A percentile compares a stretch with the other conserved stretches of the same genome.
These are phyloP conservation scores for Porphyrio hochstetteri DNA, from an alignment of 2,113 vertebrate species.

Conservation along the genomic window DNA sequence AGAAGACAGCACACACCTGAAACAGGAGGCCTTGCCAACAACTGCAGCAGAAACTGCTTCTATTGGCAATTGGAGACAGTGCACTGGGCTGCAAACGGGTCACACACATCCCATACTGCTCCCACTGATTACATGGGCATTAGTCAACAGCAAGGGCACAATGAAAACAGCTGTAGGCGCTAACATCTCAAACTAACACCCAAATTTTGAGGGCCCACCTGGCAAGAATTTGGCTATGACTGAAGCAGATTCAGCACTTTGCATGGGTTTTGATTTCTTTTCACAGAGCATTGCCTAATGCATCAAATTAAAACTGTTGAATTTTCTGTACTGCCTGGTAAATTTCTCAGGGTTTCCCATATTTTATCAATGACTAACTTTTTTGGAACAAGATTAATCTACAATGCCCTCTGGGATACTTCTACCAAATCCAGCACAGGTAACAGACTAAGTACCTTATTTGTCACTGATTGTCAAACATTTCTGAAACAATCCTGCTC, in stretches of 20 bases:
- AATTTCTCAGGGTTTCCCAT: not conserved
- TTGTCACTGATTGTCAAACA: not conserved
- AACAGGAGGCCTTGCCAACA: not conserved
- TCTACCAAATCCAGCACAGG: not conserved
- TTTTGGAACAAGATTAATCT: not conserved
- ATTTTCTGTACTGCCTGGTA: not conserved
- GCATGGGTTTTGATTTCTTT: not conserved
- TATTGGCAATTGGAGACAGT: not conserved
- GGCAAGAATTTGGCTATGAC: not conserved
- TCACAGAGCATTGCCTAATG: not conserved
- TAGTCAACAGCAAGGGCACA: not conserved
- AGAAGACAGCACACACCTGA: not conserved
- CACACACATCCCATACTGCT: not conserved
- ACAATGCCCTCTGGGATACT: not conserved
- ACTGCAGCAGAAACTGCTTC: not conserved
- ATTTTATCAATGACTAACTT: not conserved
- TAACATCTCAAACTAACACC: not conserved
- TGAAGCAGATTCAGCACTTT: not conserved
- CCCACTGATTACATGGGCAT: not conserved
- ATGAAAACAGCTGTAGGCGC: not conserved
- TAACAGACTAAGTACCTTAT: not conserved
- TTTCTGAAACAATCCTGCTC: not conserved
- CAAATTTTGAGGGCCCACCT: not conserved
- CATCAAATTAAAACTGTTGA: not conserved
- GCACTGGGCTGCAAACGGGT: not conserved